phyloP scores from a whole-genome alignment of 2,888 invertebrate species.

The Malthinus flaveolus region DNA sequence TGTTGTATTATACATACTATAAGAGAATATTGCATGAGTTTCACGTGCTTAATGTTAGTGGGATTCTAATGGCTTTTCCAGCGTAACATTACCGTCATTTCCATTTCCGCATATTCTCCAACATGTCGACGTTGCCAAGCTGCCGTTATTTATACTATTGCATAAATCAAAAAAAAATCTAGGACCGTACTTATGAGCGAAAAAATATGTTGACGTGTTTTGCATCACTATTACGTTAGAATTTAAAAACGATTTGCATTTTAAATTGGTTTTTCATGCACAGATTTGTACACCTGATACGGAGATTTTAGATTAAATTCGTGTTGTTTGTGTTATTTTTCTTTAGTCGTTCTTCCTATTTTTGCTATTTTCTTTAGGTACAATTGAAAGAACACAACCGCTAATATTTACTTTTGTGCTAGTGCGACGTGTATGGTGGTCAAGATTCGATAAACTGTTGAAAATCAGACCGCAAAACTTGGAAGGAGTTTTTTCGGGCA shows the following conservation, averaged over 20 bases:
- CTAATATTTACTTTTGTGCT: conserved; percentile 19
- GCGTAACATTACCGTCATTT: conserved; percentile 21
- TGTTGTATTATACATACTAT: no score
- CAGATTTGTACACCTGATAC: conserved; percentile 19
- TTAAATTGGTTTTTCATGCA: conserved; percentile 27
- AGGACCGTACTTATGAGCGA: conserved; percentile 22
- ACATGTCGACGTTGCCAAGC: conserved; percentile 19
- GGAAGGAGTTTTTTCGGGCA: conserved; percentile 17
- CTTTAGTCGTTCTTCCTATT: not conserved
- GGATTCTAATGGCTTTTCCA: conserved; percentile 21
- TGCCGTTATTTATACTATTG: conserved; percentile 27
- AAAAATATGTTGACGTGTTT: conserved; percentile 34
- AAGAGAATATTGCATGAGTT: conserved; percentile 6
- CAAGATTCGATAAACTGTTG: conserved; percentile 20
- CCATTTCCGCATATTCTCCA: conserved; percentile 24
- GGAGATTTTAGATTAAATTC: not conserved
- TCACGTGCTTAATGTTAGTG: conserved; percentile 17
- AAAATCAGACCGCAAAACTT: conserved; percentile 18
- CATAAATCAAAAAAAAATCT: conserved; percentile 29
- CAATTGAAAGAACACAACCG: conserved; percentile 11
- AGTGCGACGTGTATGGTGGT: conserved; percentile 20
- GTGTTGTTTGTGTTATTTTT: no score
- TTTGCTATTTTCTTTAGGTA: conserved; percentile 11
- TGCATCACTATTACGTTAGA: conserved; percentile 26
- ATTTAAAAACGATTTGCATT: conserved; percentile 27